phyloP scores from a whole-genome alignment of 2,797 vertebrate genomes.

The Notolabrus celidotus region DNA sequence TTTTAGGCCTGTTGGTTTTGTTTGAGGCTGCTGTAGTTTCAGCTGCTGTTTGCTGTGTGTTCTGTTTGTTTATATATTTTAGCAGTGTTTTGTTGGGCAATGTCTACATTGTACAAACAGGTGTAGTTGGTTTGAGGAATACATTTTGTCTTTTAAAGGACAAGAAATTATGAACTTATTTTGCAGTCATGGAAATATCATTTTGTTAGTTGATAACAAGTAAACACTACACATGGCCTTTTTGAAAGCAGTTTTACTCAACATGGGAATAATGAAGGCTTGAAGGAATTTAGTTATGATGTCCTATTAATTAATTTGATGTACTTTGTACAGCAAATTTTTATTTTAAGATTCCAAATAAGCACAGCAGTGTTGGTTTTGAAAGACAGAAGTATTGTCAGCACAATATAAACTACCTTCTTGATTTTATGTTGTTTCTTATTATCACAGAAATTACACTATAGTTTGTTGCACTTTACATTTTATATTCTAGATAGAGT shows the following conservation, averaged over 20 bases:
- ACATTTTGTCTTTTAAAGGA: conserved; percentile 33
- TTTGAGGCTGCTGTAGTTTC: conserved; percentile 51
- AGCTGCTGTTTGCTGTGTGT: conserved; percentile 38
- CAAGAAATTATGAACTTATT: conserved; percentile 15
- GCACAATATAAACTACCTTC: conserved; percentile 7
- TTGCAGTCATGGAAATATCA: conserved; percentile 1
- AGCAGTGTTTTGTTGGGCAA: conserved; percentile 17
- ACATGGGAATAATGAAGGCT: conserved; percentile 5
- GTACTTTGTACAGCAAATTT: conserved; percentile 8
- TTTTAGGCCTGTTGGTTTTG: conserved; percentile 61
- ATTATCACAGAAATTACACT: conserved; percentile 18
- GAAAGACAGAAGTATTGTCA: conserved; percentile 3
- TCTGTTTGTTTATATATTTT: conserved; percentile 26
- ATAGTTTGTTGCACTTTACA: conserved; percentile 30
- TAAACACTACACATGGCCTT: conserved; percentile 41
- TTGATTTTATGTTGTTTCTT: conserved; percentile 27
- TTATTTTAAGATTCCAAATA: conserved; percentile 34
- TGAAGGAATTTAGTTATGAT: conserved; percentile 24
- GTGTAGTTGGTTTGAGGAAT: conserved; percentile 7
- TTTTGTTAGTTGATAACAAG: conserved; percentile 3
- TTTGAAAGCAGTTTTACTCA: conserved; percentile 25
- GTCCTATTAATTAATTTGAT: conserved; percentile 30
- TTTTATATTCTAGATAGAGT: conserved; percentile 7
- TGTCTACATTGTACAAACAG: neutral
- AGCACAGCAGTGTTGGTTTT: neutral